phyloP scores from a whole-genome alignment of 2,113 vertebrate species.

The Plecturocebus donacophilus region DNA sequence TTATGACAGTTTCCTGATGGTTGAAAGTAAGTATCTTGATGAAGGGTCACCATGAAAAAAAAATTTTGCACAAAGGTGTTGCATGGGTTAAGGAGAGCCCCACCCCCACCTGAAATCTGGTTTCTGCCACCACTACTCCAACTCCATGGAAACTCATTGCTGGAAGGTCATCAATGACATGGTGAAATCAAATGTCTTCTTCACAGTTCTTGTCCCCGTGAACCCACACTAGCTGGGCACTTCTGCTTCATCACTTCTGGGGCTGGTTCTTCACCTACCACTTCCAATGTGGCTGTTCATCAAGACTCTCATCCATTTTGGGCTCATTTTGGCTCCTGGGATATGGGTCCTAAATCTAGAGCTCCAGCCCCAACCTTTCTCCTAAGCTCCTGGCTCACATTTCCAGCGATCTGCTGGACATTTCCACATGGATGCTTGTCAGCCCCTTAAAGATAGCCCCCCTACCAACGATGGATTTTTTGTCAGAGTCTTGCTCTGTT shows the following conservation, averaged over 20 bases:
- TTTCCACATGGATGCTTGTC: not conserved
- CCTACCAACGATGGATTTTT: not conserved
- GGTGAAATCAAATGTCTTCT: not conserved
- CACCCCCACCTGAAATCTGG: not conserved
- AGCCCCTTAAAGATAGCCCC: not conserved
- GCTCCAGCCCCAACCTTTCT: not conserved
- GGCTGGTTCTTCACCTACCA: too few relatives aligned
- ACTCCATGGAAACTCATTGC: not conserved
- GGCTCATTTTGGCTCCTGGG: not conserved
- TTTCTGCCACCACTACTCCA: not conserved
- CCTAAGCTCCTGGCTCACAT: not conserved
- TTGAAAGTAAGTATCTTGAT: constrained; percentile 39
- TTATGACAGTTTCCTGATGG: constrained; percentile 43
- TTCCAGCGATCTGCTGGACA: not conserved
- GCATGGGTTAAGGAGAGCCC: not conserved
- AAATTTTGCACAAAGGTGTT: not conserved
- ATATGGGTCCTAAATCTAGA: not conserved
- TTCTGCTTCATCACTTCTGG: not conserved
- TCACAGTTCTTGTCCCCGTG: not conserved
- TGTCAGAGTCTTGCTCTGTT: too few relatives aligned
- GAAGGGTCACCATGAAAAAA: not conserved
- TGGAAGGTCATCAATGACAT: not conserved
- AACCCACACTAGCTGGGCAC: not conserved
- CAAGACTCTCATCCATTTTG: not conserved
- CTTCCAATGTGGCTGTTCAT: not conserved